Evolutionary conservation across 1,140 invertebrate genomes (phyloP).

Genomic region (Rhopalosiphum maidis): DNA sequence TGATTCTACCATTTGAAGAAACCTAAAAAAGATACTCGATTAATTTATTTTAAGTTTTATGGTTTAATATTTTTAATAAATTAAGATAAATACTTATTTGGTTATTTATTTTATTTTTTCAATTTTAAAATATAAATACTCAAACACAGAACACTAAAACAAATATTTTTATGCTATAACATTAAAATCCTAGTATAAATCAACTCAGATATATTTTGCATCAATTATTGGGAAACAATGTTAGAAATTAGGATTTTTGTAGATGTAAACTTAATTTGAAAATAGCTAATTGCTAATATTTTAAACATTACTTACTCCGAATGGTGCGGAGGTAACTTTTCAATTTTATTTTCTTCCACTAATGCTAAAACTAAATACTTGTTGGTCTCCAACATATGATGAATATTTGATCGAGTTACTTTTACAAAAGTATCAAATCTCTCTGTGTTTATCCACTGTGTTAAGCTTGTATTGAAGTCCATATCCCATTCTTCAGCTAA

Average conservation of each 20-base stretch:
- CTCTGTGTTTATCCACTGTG: constrained; percentile 88
- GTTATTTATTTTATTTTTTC: not conserved
- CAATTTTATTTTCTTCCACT: constrained; percentile 86
- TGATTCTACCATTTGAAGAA: constrained; percentile 83
- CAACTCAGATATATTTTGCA: not conserved
- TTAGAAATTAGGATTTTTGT: not conserved
- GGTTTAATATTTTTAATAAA: not conserved
- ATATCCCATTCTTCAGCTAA: constrained; percentile 56
- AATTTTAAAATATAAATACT: not conserved
- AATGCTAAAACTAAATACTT: constrained; percentile 87
- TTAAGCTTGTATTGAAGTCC: constrained; percentile 71
- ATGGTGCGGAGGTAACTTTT: constrained; percentile 81
- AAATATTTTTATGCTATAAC: not conserved
- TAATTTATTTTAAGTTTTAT: not conserved
- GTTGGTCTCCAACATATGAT: constrained; percentile 81
- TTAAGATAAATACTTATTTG: too few species aligned
- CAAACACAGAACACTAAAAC: not conserved
- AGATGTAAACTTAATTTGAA: not conserved
- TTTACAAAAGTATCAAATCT: constrained; percentile 90
- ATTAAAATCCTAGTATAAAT: not conserved
- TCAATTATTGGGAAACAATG: not conserved
- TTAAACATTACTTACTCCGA: constrained; percentile 65
- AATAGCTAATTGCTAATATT: not conserved
- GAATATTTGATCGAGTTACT: constrained; percentile 82
- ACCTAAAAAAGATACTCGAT: constrained; percentile 64